Percentiles rank a stretch among this genome's conserved stretches.
Conservation (phyloP, 2,888 invertebrate species). For the Cataglyphis altisquamis region DNA sequence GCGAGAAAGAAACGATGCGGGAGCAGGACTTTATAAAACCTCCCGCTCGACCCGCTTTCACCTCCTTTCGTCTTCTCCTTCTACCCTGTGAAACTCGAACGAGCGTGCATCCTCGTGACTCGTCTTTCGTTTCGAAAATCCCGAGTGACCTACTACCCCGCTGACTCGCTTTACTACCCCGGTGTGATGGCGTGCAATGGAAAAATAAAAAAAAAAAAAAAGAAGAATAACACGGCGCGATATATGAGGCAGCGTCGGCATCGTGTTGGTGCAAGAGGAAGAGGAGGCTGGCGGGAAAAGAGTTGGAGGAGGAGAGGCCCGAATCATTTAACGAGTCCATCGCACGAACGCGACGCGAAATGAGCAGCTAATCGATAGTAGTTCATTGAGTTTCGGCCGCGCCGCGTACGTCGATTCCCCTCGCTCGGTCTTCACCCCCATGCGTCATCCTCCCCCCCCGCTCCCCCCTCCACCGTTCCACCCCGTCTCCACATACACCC, state of each 20-base stretch:
- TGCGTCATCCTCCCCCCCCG: background rate
- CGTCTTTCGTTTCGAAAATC: conserved; percentile 74
- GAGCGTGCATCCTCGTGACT: conserved; percentile 60
- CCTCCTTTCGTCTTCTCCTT: conserved; percentile 62
- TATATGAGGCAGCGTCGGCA: conserved; percentile 31
- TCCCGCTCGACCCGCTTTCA: conserved; percentile 78
- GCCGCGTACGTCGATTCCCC: conserved; percentile 69
- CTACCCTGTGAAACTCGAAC: conserved; percentile 48
- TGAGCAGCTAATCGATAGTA: conserved; percentile 83
- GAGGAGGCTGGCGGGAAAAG: conserved; percentile 56
- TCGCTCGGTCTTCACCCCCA: conserved; percentile 47
- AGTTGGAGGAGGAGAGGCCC: conserved; percentile 67
- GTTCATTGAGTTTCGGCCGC: conserved; percentile 83
- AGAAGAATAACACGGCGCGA: conserved; percentile 62
- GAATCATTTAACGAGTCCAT: conserved; percentile 71
- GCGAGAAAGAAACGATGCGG: background rate
- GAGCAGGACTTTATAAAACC: conserved; percentile 67
- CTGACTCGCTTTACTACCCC: conserved; percentile 80
- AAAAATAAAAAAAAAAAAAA: conserved; percentile 61
- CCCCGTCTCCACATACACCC: background rate
- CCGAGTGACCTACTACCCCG: conserved; percentile 83
- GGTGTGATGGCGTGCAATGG: conserved; percentile 63
- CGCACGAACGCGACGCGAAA: conserved; percentile 77
- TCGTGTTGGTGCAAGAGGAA: conserved; percentile 31
- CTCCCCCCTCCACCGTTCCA: background rate